These are phyloP conservation scores for Pitta sordida DNA, from an alignment of 2,113 vertebrate species.

Conservation along the genomic window DNA sequence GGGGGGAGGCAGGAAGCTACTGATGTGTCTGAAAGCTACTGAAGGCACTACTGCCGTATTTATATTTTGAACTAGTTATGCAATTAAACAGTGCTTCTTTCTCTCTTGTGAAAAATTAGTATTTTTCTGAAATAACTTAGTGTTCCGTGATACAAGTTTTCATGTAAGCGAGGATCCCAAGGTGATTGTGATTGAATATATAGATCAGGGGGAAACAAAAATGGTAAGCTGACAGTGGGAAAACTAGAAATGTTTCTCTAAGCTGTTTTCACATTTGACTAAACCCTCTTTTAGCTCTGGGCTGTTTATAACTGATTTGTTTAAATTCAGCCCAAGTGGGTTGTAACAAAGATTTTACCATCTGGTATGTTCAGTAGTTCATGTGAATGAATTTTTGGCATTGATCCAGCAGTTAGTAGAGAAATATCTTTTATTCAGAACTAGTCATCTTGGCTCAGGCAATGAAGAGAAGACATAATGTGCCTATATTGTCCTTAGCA, in stretches of 20 bases:
- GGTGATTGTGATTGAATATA: neutral
- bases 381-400: conserved; percentile 24
- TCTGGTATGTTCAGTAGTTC: conserved; percentile 30
- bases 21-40: neutral
- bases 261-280: neutral
- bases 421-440: conserved; percentile 5
- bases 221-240: neutral
- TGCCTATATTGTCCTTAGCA: neutral
- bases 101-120: neutral
- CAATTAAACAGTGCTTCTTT: neutral
- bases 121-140: neutral
- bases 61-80: neutral
- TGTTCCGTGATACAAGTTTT: neutral
- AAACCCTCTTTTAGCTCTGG: conserved; percentile 6
- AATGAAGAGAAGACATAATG: neutral
- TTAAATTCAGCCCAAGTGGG: conserved; percentile 9
- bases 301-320: conserved; percentile 22
- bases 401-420: neutral
- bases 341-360: conserved; percentile 17
- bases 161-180: neutral
- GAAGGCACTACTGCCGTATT: neutral
- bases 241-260: neutral
- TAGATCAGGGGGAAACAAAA: neutral
- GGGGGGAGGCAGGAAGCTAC: neutral
- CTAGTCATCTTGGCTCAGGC: neutral